Evolutionary conservation across 1,140 invertebrate species (phyloP), one percentile per base, ranked within the genome.

Genomic region (Calephelis nemesis): DNA sequence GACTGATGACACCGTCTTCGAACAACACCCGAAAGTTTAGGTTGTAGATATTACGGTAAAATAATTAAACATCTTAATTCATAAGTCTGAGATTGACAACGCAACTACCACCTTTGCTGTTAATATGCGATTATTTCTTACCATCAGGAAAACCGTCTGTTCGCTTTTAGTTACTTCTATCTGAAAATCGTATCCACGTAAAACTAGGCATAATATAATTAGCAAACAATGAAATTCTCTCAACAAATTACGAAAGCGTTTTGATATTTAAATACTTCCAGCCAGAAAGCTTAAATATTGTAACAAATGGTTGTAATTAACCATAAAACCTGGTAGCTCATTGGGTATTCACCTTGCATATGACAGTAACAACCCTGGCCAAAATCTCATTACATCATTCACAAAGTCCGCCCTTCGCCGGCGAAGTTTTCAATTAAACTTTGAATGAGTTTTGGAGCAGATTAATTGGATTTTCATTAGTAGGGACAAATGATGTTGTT

Each of bases 381-480:
- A 71, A 84, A 87, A 83, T 88, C 81, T 90, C 85, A 90, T 88
- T 90, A 87, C 84, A 84, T 86, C 82, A 87, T 85, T 82, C 83
- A 82, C 81, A 79, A 79, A 84, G 81, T 74, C 76, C 79, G 75
- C 83, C 85, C 80, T 84, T 79, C 76, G 77, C 60, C 79, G 75
- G 70, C 75, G 75, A 83, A 88, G 83, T 88, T 90, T 90, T 88
- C 88, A 90, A 90, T 90, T 90, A 90, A 90, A 88, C 86, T 90
- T 88, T 81, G 76, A 85, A 88, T 86, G 86, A 90, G 87, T 90
- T 88, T 88, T 81, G 81, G 83, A 88, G 81, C 82, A 72, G 83
- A 90, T 88, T 90, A 90, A 90, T 90, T 89, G 85, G 83, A 86
- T 88, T 90, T 90, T 88, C 88, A 90, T 90, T 90, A 90, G 86